Conservation (phyloP, 2,113 vertebrate genomes). For the Aphyosemion australe region DNA sequence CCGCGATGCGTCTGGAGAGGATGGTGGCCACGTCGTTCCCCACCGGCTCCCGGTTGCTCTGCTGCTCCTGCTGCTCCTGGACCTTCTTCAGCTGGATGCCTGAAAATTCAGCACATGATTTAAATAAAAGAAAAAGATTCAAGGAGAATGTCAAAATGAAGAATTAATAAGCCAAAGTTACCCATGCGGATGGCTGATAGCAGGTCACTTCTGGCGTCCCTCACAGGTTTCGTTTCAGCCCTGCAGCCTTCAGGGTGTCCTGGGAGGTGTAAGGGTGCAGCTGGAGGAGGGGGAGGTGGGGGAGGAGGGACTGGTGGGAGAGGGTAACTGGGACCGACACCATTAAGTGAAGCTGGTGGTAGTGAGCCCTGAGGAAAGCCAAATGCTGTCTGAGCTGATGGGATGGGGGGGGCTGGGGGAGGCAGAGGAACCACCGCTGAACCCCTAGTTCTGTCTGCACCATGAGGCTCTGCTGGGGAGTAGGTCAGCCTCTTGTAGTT, state of each 20-base stretch:
- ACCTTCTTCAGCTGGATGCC: constrained; percentile 97
- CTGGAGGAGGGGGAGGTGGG: constrained; percentile 56
- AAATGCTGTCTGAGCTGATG: constrained; percentile 91
- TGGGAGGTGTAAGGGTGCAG: constrained; percentile 66
- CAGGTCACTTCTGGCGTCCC: constrained; percentile 88
- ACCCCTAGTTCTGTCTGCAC: constrained; percentile 78
- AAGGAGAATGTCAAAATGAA: background rate
- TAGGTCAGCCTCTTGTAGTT: constrained; percentile 80
- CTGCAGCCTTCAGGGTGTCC: constrained; percentile 24
- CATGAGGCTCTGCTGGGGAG: constrained; percentile 79
- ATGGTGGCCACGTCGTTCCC: constrained; percentile 97
- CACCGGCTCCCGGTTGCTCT: constrained; percentile 88
- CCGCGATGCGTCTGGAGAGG: constrained; percentile 90
- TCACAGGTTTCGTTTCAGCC: constrained; percentile 70
- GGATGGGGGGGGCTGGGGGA: constrained; percentile 83
- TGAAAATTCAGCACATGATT: constrained; percentile 47
- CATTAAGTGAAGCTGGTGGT: constrained; percentile 74
- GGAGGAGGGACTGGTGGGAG: constrained; percentile 80
- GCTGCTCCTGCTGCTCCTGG: constrained; percentile 94
- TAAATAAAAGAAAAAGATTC: background rate
- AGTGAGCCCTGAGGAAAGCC: constrained; percentile 84
- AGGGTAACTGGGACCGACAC: constrained; percentile 69
- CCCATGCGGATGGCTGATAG: constrained; percentile 94
- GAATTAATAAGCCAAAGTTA: constrained; percentile 61
- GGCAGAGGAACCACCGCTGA: constrained; percentile 69